Conservation (phyloP, 2,797 vertebrate species). For the Enteromius radiatus region DNA sequence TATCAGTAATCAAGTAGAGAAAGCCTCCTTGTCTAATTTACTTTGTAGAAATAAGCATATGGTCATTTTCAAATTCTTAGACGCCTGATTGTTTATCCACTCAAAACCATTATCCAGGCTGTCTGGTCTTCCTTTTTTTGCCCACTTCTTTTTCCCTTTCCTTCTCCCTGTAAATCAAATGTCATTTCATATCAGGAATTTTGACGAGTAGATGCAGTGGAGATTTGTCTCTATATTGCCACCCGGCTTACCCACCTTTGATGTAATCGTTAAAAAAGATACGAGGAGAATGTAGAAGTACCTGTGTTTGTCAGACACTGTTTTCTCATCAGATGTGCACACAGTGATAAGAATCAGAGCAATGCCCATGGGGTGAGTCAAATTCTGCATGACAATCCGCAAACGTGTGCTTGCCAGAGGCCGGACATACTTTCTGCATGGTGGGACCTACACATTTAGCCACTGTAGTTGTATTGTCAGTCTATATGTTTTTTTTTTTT, state of each 20-base stretch:
- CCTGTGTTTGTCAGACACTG: slow-evolving; percentile 72
- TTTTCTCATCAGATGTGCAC: slow-evolving; percentile 75
- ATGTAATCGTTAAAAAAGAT: slow-evolving; percentile 81
- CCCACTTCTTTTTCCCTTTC: slow-evolving; percentile 60
- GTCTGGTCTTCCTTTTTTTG: slow-evolving; percentile 53
- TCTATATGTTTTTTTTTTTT: slow-evolving; percentile 26
- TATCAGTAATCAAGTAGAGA: background rate
- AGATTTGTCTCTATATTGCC: slow-evolving; percentile 75
- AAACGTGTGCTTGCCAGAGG: slow-evolving; percentile 57
- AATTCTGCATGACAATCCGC: slow-evolving; percentile 78
- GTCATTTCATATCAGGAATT: slow-evolving; percentile 70
- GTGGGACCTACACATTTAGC: background rate
- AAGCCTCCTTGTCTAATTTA: background rate
- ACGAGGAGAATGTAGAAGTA: slow-evolving; percentile 74
- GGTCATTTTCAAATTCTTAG: slow-evolving; percentile 12
- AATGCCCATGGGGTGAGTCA: slow-evolving; percentile 74
- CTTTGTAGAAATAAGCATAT: background rate
- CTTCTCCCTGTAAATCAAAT: slow-evolving; percentile 72
- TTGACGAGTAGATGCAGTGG: slow-evolving; percentile 70
- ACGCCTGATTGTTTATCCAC: slow-evolving; percentile 34
- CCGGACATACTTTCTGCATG: slow-evolving; percentile 1
- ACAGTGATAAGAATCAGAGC: slow-evolving; percentile 76
- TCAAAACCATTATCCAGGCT: slow-evolving; percentile 57
- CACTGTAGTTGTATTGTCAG: slow-evolving; percentile 13
- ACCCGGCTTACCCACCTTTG: slow-evolving; percentile 75